phyloP scores from a whole-genome alignment of 2,888 invertebrate species.

The Ecdyonurus torrentis region DNA sequence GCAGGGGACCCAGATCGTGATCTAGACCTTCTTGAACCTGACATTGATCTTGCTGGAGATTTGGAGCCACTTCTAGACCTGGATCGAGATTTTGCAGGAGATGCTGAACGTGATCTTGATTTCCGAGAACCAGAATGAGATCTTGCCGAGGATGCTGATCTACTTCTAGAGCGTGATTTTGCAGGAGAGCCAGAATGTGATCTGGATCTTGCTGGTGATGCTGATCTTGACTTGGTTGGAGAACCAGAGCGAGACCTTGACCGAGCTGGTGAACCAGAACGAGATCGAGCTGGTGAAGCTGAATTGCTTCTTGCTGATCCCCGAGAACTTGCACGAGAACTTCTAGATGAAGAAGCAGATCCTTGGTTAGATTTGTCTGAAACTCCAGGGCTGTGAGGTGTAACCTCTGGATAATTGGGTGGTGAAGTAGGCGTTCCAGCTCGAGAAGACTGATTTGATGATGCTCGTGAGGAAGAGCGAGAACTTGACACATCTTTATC shows the following conservation, averaged over 20 bases:
- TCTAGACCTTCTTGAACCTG: conserved; percentile 11
- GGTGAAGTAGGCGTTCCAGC: background rate
- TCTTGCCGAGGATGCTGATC: conserved; percentile 19
- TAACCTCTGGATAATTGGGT: background rate
- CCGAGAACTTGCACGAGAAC: conserved; percentile 14
- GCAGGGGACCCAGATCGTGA: conserved; percentile 16
- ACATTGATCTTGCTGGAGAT: conserved; percentile 15
- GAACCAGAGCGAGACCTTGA: conserved; percentile 17
- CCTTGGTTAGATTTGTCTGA: background rate
- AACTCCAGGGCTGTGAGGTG: background rate
- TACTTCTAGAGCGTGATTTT: conserved; percentile 15
- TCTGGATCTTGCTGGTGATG: conserved; percentile 15
- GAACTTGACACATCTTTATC: background rate
- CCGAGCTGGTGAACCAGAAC: conserved; percentile 18
- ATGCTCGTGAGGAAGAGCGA: background rate
- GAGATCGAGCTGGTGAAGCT: conserved; percentile 12
- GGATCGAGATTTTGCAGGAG: conserved; percentile 16
- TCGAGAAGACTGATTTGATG: background rate
- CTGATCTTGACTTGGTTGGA: conserved; percentile 18
- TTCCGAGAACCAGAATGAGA: conserved; percentile 18
- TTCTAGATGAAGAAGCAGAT: conserved; percentile 11
- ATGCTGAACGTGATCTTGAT: conserved; percentile 15
- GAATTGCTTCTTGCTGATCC: conserved; percentile 14
- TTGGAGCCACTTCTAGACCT: conserved; percentile 18
- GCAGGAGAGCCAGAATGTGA: conserved; percentile 12